phyloP scores from a whole-genome alignment of 2,113 vertebrate species.

The Chrysemys picta region DNA sequence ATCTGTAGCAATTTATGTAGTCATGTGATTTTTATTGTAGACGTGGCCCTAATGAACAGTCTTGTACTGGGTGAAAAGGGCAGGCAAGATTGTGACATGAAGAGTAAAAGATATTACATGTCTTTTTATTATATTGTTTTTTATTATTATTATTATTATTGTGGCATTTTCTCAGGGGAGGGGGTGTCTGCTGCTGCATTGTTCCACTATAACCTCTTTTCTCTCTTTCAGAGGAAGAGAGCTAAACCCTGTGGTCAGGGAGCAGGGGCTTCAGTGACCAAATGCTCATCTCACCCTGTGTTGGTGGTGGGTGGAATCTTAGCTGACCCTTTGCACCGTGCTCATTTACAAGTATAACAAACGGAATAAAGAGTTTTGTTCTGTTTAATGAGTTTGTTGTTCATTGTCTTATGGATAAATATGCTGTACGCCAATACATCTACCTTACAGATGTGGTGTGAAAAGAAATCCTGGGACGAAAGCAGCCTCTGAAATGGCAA shows the following conservation, averaged over 20 bases:
- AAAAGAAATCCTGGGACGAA: not conserved
- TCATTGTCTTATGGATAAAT: not conserved
- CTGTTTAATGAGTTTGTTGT: not conserved
- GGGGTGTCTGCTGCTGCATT: rapidly evolving
- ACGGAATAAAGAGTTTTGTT: slow-evolving; percentile 25
- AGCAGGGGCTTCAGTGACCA: not conserved
- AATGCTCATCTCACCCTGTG: not conserved
- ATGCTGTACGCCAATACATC: not conserved
- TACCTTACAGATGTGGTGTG: not conserved
- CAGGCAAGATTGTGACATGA: not conserved
- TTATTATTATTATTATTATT: not conserved
- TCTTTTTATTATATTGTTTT: rapidly evolving
- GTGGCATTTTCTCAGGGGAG: not conserved
- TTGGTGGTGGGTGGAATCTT: not conserved
- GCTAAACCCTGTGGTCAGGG: slow-evolving; percentile 22
- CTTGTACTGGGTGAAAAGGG: rapidly evolving
- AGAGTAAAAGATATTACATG: not conserved
- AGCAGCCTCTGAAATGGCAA: not conserved
- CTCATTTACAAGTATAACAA: not conserved
- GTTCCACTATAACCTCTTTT: not conserved
- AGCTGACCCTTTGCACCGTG: not conserved
- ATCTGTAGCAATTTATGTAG: not conserved
- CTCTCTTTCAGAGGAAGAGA: slow-evolving; percentile 81
- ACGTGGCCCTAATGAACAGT: not conserved
- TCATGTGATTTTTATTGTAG: not conserved